Base-by-base conservation (phyloP, 2,888 invertebrate genomes). In the Diaphora mendica region DNA sequence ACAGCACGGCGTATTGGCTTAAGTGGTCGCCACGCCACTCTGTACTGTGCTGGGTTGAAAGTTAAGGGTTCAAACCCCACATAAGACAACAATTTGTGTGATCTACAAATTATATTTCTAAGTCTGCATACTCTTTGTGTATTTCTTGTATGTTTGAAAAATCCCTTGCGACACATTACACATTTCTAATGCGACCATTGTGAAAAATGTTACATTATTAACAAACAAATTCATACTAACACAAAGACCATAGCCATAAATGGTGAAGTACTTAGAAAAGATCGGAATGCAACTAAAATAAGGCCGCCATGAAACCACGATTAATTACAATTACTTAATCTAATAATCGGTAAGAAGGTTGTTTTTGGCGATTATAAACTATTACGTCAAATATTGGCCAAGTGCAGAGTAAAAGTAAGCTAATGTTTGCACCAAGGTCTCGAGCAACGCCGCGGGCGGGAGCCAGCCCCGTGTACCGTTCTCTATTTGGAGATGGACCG, bases 401-500 rank as follows among this genome's bases (percentile, higher is more conserved):
- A 84, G 83, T 80, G 71, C 51, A 48, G 73, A 77, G 85, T 83
- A 85, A 83, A 83, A 83, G 83, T 83, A 81, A 82, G 77, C 73
- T 77, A 82, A 85, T 80, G 78, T 84, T 77, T 78, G 77, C 77
- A 39, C 65, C 85, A 83, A 85, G 83, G 83, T 80, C 76, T 67
- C 78, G 68, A 71, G 73, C 20, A 59, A 9, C 73, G 78, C 84
- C 82, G 82, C 80, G 73, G 80, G 84, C 77, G 74, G 39, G 39
- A 23, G 9, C 33, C 17, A 71, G 71, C 68, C 35, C 62, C 30
- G 35, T 48, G 66, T 82, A 80, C 71, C 79, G 77, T 79, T 80
- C 79, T 81, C 73, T 85, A 83, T 86, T 86, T 79, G 86, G 83
- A 85, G 86, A 88, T 86, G 85, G 83, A 76, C 77, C 73, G 80